These are phyloP conservation scores for Circaetus cinerascens DNA, from an alignment of 2,113 vertebrate species.

Conservation along the genomic window DNA sequence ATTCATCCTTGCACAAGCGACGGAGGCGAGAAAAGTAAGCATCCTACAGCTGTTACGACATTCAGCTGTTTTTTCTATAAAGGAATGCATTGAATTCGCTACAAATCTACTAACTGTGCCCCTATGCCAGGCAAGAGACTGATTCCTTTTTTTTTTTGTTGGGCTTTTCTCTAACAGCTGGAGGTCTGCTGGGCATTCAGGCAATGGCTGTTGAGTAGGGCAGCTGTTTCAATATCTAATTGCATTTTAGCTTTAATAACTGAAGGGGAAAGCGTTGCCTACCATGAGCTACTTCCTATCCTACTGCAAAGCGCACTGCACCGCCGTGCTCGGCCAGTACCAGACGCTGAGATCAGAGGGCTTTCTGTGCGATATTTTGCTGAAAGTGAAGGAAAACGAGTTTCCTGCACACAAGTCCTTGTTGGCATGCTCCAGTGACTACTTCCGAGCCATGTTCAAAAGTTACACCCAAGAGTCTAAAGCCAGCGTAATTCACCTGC, in stretches of 20 bases:
- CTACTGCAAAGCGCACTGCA: constrained; percentile 86
- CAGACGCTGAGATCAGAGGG: constrained; percentile 83
- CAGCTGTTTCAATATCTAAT: constrained; percentile 8
- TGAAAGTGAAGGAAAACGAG: constrained; percentile 83
- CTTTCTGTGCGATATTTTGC: constrained; percentile 88
- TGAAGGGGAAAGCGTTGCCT: constrained; percentile 29
- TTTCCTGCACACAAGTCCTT: constrained; percentile 91
- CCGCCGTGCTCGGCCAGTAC: constrained; percentile 81
- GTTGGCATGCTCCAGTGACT: constrained; percentile 90
- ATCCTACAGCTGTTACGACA: not conserved
- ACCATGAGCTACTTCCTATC: constrained; percentile 90
- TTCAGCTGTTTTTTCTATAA: constrained; percentile 24
- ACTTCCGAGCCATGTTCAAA: constrained; percentile 94
- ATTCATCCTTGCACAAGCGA: not conserved
- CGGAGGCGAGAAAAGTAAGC: constrained; percentile 52
- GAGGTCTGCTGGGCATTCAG: constrained; percentile 7
- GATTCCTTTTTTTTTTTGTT: not conserved
- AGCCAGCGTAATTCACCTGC: constrained; percentile 78
- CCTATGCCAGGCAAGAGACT: not conserved
- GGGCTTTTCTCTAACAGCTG: constrained; percentile 19
- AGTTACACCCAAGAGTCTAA: constrained; percentile 83
- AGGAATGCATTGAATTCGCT: constrained; percentile 35
- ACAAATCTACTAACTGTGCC: not conserved
- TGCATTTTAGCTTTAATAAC: constrained; percentile 10
- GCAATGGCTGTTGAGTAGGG: constrained; percentile 7